phyloP scores from a whole-genome alignment of 2,888 invertebrate genomes.

The Nomada fucata region DNA sequence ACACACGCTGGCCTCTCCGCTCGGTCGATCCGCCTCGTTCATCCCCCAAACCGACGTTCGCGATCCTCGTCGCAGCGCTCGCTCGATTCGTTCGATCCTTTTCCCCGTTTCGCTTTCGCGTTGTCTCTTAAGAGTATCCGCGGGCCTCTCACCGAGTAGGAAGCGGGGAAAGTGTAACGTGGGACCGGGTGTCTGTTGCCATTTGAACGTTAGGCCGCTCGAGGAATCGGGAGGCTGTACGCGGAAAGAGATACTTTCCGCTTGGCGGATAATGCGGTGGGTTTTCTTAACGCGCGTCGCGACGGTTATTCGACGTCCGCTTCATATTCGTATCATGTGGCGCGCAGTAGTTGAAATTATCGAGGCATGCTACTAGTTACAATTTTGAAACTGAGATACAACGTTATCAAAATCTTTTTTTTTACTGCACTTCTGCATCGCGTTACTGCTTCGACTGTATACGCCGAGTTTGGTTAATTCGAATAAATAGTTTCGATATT shows the following conservation, averaged over 20 bases:
- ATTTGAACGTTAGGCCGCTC: constrained; percentile 41
- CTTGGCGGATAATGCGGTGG: constrained; percentile 6
- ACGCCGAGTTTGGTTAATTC: no score
- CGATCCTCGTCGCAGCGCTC: not conserved
- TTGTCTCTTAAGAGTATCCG: constrained; percentile 29
- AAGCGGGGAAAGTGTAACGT: constrained; percentile 77
- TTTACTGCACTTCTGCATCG: no score
- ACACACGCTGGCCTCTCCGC: constrained; percentile 66
- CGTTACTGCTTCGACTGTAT: no score
- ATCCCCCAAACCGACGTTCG: constrained; percentile 37
- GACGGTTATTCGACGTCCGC: not conserved
- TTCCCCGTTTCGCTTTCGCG: not conserved
- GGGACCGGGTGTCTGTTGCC: constrained; percentile 72
- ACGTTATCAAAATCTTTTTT: no score
- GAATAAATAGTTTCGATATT: not conserved
- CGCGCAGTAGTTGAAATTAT: no score
- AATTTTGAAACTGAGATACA: no score
- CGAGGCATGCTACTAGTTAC: no score
- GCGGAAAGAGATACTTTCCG: constrained; percentile 16
- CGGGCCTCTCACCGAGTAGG: constrained; percentile 49
- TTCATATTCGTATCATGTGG: no score
- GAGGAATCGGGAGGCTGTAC: not conserved
- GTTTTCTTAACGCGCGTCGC: not conserved
- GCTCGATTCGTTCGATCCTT: not conserved
- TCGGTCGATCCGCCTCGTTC: constrained; percentile 65